Percentiles rank a stretch among this genome's conserved stretches.
Conservation (phyloP, 2,888 invertebrate species). For the Chloroclysta siterata region DNA sequence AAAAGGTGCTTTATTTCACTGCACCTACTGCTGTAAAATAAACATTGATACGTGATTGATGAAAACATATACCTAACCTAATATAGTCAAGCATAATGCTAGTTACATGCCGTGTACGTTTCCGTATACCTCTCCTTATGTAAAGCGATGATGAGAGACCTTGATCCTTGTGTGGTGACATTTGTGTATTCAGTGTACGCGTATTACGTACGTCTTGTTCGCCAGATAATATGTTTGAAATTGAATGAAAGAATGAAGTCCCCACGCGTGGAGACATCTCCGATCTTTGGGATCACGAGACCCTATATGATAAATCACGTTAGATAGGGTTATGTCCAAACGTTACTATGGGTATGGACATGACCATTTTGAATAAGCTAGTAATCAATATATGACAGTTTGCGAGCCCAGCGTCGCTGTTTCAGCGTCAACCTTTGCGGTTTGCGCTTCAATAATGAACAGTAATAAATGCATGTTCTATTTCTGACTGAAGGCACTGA, state of each 20-base stretch:
- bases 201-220: background rate
- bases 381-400: background rate
- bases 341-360: too few relatives aligned
- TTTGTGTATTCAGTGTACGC: constrained; percentile 5
- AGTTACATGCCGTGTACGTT: background rate
- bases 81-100: too few relatives aligned
- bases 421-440: background rate
- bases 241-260: background rate
- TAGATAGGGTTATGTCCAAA: too few relatives aligned
- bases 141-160: background rate
- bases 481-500: constrained; percentile 7
- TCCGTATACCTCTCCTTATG: constrained; percentile 5
- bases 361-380: background rate
- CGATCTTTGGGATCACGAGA: too few relatives aligned
- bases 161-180: constrained; percentile 20
- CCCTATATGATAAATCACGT: too few relatives aligned
- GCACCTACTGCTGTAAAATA: background rate
- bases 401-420: background rate
- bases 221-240: background rate
- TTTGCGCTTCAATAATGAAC: background rate
- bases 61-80: too few relatives aligned
- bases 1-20: background rate
- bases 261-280: too few relatives aligned
- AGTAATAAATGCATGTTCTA: constrained; percentile 20
- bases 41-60: background rate